These are phyloP conservation scores for Accipiter cooperii DNA, from an alignment of 2,113 vertebrate genomes.

Conservation along the genomic window DNA sequence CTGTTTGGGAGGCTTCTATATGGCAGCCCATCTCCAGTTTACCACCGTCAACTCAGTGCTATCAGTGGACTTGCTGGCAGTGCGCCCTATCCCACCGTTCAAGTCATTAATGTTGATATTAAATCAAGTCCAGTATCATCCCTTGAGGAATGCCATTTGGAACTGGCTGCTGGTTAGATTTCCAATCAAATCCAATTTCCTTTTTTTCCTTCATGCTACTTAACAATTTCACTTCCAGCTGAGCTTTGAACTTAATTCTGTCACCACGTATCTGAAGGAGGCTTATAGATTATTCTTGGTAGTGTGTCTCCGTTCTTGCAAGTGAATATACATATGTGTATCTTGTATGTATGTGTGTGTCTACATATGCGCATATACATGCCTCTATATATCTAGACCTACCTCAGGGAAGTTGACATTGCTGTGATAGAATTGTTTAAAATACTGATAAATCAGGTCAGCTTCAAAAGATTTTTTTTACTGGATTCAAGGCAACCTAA, in stretches of 20 bases:
- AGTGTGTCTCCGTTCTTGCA: not conserved
- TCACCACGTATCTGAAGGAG: not conserved
- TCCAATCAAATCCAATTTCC: not conserved
- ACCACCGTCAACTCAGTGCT: not conserved
- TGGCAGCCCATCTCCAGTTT: not conserved
- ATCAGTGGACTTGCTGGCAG: not conserved
- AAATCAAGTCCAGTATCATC: not conserved
- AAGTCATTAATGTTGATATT: not conserved
- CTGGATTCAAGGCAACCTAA: not conserved
- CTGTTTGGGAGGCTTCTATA: not conserved
- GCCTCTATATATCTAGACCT: not conserved
- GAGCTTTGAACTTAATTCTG: not conserved
- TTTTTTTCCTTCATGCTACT: not conserved
- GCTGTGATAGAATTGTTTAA: not conserved
- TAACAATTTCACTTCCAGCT: not conserved
- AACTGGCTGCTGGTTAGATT: not conserved
- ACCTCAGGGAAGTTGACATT: not conserved
- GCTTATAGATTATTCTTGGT: not conserved
- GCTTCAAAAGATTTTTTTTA: not conserved
- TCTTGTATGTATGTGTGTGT: not conserved
- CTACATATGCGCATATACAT: not conserved
- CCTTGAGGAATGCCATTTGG: not conserved
- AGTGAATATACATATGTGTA: fast-evolving
- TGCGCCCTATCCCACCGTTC: not conserved
- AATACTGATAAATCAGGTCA: not conserved